These are phyloP conservation scores for Heptranchias perlo DNA, from an alignment of 2,113 vertebrate species.

Conservation along the genomic window DNA sequence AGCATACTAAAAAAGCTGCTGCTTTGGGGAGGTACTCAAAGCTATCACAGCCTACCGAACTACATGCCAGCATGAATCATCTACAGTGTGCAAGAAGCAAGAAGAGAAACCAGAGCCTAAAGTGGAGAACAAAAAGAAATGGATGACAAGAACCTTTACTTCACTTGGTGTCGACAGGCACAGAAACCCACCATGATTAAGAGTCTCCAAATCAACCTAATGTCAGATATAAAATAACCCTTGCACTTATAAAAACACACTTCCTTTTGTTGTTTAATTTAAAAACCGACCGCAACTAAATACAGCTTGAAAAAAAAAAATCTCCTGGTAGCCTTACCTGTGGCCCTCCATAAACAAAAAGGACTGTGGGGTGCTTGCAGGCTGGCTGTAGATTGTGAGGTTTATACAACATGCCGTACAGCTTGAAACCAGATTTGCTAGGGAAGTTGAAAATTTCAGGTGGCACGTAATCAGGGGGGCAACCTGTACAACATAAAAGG, in stretches of 20 bases:
- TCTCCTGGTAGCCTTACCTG: constrained; percentile 62
- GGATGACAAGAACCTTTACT: neutral
- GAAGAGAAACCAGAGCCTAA: neutral
- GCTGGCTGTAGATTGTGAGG: constrained; percentile 80
- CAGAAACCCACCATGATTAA: neutral
- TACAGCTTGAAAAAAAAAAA: neutral
- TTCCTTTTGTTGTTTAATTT: neutral
- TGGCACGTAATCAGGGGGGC: constrained; percentile 84
- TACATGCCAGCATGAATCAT: neutral
- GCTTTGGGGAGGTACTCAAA: neutral
- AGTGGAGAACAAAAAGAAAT: neutral
- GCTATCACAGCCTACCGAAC: no score
- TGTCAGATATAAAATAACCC: neutral
- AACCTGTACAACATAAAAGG: constrained; percentile 62
- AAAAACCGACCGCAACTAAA: neutral
- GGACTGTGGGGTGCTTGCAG: constrained; percentile 87
- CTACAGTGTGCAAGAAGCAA: neutral
- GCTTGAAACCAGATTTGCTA: constrained; percentile 73
- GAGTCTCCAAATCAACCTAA: no score
- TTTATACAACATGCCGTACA: constrained; percentile 95
- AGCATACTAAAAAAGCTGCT: neutral
- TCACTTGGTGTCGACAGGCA: neutral
- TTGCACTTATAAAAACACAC: neutral
- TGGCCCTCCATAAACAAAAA: constrained; percentile 92
- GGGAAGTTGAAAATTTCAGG: constrained; percentile 91